Evolutionary conservation across 2,888 invertebrate species (phyloP), one percentile per base, ranked within the genome.

Genomic region (Mesorhabditis sp.): DNA sequence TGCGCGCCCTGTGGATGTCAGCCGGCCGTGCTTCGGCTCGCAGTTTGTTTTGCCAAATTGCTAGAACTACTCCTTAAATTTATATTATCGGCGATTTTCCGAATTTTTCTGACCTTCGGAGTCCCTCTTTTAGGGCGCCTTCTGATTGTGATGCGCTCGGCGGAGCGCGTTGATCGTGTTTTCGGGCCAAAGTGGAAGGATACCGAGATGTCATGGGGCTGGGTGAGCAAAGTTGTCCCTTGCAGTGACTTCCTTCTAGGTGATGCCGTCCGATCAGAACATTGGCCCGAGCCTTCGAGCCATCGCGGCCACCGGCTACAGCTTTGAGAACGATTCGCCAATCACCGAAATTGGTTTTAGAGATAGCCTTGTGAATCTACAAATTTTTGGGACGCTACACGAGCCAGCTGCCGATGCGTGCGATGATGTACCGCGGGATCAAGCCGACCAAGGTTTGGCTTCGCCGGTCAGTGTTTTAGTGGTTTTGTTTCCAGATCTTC

Each of bases 131-230:
- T n/a, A 50, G 58, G n/a, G n/a, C 58, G 58, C 58, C 58, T 71
- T 2, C 44, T 71, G 50, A 69, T 68, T 15, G 66, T 74, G 28
- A 74, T 74, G 74, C 67, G 74, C 65, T 70, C 71, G 44, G 74
- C 72, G n/a, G 74, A 74, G n/a, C 43, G 74, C 15, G 72, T 74
- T 42, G 74, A 74, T 66, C 68, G 74, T 0, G 62, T 74, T 5
- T 73, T 72, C 62, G 74, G 74, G 58, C 44, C 70, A 0, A 15
- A 63, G 4, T 74, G 74, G 74, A 3, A 65, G 5, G 50, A 66
- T 4, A 73, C 70, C 10, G 74, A 74, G 43, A 72, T 45, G 42
- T 61, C 68, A 4, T 45, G 43, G n/a, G 70, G 43, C 43, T 64
- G 45, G 43, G 65, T 67, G 7, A 15, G 61, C 15, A 42, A 45